phyloP scores from a whole-genome alignment of 2,888 invertebrate genomes.

The Euplagia quadripunctaria region DNA sequence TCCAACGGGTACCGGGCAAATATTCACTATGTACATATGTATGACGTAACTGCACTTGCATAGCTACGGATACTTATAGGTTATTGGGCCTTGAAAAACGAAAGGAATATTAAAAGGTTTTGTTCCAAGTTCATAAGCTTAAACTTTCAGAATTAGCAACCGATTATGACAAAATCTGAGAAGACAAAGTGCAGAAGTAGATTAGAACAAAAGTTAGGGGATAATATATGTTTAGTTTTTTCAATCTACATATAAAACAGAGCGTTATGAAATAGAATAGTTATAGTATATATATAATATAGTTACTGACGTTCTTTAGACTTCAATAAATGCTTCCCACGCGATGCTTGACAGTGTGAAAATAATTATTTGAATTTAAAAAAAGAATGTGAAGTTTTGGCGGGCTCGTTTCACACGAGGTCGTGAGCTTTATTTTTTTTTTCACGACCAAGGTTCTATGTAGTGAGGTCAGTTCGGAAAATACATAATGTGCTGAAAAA shows the following conservation, averaged over 20 bases:
- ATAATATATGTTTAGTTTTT: background rate
- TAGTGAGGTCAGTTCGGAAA: slow-evolving; percentile 14
- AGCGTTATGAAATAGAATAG: no score
- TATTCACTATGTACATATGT: slow-evolving; percentile 16
- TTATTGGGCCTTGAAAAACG: slow-evolving; percentile 14
- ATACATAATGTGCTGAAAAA: background rate
- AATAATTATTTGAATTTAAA: slow-evolving; percentile 41
- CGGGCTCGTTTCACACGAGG: slow-evolving; percentile 45
- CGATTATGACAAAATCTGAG: background rate
- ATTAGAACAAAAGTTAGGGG: background rate
- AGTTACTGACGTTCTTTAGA: slow-evolving; percentile 16
- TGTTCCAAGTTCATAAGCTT: background rate
- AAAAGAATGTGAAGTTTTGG: slow-evolving; percentile 35
- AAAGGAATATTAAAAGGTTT: slow-evolving; percentile 15
- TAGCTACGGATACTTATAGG: slow-evolving; percentile 10
- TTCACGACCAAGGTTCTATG: slow-evolving; percentile 27
- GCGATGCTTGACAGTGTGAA: slow-evolving; percentile 23
- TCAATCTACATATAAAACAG: no score
- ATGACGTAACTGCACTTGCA: slow-evolving; percentile 21
- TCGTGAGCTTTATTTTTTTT: slow-evolving; percentile 34
- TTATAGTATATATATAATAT: no score
- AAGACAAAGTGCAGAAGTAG: background rate
- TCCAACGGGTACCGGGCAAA: slow-evolving; percentile 32
- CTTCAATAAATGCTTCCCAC: slow-evolving; percentile 30
- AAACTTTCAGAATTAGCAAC: background rate